Conservation (phyloP, 2,888 invertebrate species). For the Petrolisthes cinctipes region DNA sequence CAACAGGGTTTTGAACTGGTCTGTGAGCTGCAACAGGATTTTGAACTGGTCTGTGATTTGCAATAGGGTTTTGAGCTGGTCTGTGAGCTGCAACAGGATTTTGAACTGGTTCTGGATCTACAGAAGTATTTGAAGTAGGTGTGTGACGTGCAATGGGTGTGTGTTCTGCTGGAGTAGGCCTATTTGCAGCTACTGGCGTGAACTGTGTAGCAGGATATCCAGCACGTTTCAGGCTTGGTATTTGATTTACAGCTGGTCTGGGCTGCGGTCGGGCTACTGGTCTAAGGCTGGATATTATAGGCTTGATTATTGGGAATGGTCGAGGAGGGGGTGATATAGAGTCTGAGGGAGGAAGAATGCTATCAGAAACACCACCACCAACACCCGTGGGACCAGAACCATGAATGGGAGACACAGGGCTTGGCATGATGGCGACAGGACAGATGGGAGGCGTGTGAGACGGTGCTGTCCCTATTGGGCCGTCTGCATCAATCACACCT, state of each 20-base stretch:
- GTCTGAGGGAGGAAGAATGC: neutral
- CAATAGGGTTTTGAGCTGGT: neutral
- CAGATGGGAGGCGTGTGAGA: neutral
- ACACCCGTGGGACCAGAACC: neutral
- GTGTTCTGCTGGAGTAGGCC: neutral
- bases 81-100: neutral
- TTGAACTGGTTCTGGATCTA: neutral
- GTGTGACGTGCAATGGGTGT: neutral
- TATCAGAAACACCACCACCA: neutral
- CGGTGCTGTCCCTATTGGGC: neutral
- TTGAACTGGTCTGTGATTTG: neutral
- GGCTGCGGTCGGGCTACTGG: neutral
- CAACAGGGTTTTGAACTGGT: neutral
- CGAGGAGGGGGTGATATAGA: neutral
- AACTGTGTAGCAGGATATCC: conserved; percentile 1
- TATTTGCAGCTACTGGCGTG: neutral
- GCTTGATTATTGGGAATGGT: neutral
- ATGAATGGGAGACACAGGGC: neutral
- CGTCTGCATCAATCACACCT: neutral
- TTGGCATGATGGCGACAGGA: neutral
- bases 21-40: neutral
- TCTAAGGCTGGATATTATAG: neutral
- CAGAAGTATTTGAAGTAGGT: neutral
- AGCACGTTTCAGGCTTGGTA: neutral
- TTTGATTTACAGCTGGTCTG: neutral